Conservation (phyloP, 2,797 vertebrate genomes). For the Enteromius mattozi region DNA sequence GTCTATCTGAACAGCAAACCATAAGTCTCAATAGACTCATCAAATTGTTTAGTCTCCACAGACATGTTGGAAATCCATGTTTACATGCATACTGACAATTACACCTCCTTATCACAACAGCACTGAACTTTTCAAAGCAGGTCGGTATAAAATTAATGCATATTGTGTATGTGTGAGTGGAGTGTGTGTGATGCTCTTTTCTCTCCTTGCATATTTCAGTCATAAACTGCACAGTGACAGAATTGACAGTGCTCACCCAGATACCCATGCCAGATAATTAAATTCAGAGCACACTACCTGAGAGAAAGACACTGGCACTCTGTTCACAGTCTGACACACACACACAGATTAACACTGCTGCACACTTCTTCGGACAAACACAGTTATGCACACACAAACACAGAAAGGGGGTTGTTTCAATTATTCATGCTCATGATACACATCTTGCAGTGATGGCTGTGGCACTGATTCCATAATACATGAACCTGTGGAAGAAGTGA, state of each 20-base stretch:
- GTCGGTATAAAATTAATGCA: neutral
- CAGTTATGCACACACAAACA: slow-evolving; percentile 17
- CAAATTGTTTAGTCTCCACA: slow-evolving; percentile 36
- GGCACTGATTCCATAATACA: slow-evolving; percentile 63
- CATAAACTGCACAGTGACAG: slow-evolving; percentile 34
- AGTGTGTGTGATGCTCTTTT: neutral
- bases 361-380: slow-evolving; percentile 26
- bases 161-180: neutral
- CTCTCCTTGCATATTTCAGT: slow-evolving; percentile 21
- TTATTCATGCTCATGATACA: slow-evolving; percentile 69
- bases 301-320: slow-evolving; percentile 12
- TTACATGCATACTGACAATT: slow-evolving; percentile 30
- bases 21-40: slow-evolving; percentile 37
- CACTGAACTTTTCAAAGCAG: slow-evolving; percentile 29
- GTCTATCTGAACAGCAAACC: slow-evolving; percentile 43
- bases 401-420: slow-evolving; percentile 53
- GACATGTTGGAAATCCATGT: slow-evolving; percentile 30
- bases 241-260: slow-evolving; percentile 15
- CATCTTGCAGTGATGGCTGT: slow-evolving; percentile 34
- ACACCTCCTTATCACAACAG: slow-evolving; percentile 42
- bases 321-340: slow-evolving; percentile 7
- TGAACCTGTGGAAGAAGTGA: slow-evolving; percentile 63
- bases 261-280: slow-evolving; percentile 32
- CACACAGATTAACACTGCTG: neutral
- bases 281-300: slow-evolving; percentile 36